Conservation (phyloP, 1,140 invertebrate species). For the Drosophila tsacasi region DNA sequence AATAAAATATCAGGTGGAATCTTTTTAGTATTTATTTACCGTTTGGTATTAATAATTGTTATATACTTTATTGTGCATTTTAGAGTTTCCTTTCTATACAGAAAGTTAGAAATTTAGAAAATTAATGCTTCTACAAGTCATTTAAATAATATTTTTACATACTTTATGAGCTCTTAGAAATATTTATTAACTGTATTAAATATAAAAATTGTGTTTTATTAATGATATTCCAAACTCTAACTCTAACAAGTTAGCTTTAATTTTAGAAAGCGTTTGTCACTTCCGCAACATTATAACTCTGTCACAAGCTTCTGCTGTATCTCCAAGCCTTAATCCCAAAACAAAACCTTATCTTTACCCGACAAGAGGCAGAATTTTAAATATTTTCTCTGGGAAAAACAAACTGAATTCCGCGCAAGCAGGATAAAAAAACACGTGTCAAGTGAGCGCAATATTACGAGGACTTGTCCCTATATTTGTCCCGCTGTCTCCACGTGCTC, state of each 20-base stretch:
- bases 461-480: constrained; percentile 34
- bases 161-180: not conserved
- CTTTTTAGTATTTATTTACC: not conserved
- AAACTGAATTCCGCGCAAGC: constrained; percentile 11
- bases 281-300: not conserved
- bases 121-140: too few relatives aligned
- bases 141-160: not conserved
- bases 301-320: not conserved
- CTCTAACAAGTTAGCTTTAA: not conserved
- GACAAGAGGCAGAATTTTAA: constrained; percentile 6
- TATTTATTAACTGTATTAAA: not conserved
- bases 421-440: constrained; percentile 42
- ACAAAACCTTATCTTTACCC: constrained; percentile 4
- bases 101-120: too few relatives aligned
- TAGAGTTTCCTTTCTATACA: too few relatives aligned
- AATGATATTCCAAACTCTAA: not conserved
- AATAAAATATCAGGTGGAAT: not conserved
- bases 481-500: constrained; percentile 9
- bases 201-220: not conserved
- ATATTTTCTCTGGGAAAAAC: constrained; percentile 13
- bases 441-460: constrained; percentile 49
- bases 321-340: not conserved
- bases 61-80: not conserved
- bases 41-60: not conserved
- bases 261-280: not conserved